Evolutionary conservation across 2,888 invertebrate genomes (phyloP).

Genomic region (Dendrolimus pini): DNA sequence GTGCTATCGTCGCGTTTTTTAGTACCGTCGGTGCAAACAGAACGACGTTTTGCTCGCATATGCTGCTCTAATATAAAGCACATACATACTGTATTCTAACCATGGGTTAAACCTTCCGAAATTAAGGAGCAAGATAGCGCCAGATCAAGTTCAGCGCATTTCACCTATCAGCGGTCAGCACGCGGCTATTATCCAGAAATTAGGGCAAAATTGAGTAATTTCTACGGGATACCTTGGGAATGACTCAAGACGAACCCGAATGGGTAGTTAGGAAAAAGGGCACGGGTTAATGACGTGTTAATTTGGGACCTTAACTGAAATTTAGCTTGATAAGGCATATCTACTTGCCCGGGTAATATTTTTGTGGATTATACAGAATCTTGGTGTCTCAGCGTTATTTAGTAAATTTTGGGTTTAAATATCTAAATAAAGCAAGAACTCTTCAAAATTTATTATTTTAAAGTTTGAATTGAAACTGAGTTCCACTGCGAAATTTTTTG

Average conservation of each 20-base stretch:
- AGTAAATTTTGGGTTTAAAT: too few species aligned
- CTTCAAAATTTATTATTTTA: too few species aligned
- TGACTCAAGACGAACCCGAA: constrained; percentile 24
- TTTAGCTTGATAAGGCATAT: constrained; percentile 23
- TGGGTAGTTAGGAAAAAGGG: constrained; percentile 26
- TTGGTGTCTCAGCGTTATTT: not conserved
- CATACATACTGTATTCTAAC: too few species aligned
- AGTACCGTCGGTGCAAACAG: too few species aligned
- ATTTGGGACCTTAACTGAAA: constrained; percentile 28
- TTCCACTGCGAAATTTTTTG: too few species aligned
- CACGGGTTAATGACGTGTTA: constrained; percentile 36
- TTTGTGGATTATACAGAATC: constrained; percentile 10
- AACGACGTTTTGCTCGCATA: too few species aligned
- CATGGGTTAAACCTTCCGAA: too few species aligned
- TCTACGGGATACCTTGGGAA: constrained; percentile 3
- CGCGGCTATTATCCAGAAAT: not conserved
- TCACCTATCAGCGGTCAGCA: not conserved
- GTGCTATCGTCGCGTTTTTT: too few species aligned
- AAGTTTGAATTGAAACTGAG: too few species aligned
- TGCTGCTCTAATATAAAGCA: too few species aligned
- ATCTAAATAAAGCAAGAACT: too few species aligned
- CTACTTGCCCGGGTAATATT: constrained; percentile 7
- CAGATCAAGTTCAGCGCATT: not conserved
- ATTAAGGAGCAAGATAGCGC: too few species aligned
- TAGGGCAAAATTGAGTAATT: constrained; percentile 18